A percentile compares a stretch with the other conserved stretches of the same genome.
Conservation (phyloP, 2,888 invertebrate species). For the Diaperis boleti region DNA sequence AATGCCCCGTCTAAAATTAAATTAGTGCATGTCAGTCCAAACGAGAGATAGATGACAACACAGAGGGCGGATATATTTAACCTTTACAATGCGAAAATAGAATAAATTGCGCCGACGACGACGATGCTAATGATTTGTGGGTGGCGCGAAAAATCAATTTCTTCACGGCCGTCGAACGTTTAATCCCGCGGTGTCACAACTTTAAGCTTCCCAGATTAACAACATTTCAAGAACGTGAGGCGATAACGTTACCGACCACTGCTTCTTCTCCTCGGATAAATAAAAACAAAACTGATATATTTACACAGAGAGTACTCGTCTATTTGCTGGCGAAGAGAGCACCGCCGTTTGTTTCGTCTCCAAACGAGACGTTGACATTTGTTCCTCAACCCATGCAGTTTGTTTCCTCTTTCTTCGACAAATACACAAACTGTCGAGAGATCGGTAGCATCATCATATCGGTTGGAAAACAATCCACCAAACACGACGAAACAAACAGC, state of each 20-base stretch:
- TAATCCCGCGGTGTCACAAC: conserved; percentile 2
- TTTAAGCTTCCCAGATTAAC: not conserved
- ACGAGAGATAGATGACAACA: conserved; percentile 52
- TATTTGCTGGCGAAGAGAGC: conserved; percentile 25
- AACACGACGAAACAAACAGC: conserved; percentile 32
- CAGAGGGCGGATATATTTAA: conserved; percentile 50
- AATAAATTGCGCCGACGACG: conserved; percentile 11
- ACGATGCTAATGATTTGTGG: conserved; percentile 14
- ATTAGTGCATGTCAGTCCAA: conserved; percentile 50
- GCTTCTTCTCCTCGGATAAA: no score
- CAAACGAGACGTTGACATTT: conserved; percentile 35
- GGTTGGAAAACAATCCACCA: conserved; percentile 37
- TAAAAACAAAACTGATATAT: conserved; percentile 18
- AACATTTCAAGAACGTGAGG: not conserved
- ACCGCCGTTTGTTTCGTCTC: conserved; percentile 53
- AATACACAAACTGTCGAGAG: conserved; percentile 60
- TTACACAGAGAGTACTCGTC: conserved; percentile 20
- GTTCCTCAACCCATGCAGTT: conserved; percentile 48
- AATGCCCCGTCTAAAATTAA: conserved; percentile 54
- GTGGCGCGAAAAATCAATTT: not conserved
- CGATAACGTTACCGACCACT: no score
- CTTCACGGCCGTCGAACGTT: not conserved
- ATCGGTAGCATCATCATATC: conserved; percentile 52
- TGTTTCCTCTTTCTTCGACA: conserved; percentile 58
- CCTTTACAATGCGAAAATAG: conserved; percentile 49